Evolutionary conservation across 2,888 invertebrate species (phyloP), one percentile per base, ranked within the genome.

Genomic region (Orthosia cruda): DNA sequence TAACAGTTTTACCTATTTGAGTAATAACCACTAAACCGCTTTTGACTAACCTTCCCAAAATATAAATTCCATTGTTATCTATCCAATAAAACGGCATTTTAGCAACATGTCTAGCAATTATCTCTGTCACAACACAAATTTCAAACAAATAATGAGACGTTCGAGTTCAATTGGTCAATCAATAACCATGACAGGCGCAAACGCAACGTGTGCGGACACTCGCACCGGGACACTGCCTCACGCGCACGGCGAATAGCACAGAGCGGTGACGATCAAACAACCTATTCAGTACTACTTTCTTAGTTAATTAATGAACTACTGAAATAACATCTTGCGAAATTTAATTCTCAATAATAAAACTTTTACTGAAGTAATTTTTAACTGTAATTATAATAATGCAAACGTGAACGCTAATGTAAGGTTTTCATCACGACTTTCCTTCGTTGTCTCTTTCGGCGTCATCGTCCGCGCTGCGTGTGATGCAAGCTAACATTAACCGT

Each of bases 141-240:
- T 84, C 86, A 88, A 90, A 91, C 89, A 92, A 90, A 91, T 91
- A 89, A 79, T 73, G 83, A 90, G 87, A 83, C 83, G 80, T 80
- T 77, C 65, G 87, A 86, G 92, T 93, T 93, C 91, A 93, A 90
- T 89, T 87, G 90, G 89, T 91, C 91, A 90, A 91, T 91, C 90
- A 91, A 90, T 91, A 92, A 92, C 87, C 89, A 91, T 92, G 91
- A 91, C 91, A 87, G 77, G 72, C 80, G 80, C 68, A 85, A 85
- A 70, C 80, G 80, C 68, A 85, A 85, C 68, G 75, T 65, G 68
- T 76, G 71, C 65, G 66, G 74, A 74, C 52, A n/a, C n/a, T n/a
- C 89, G 87, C 88, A 85, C 88, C 89, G 87, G 88, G 90, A 88
- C 87, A 85, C 67, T 70, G 45, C 57, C 49, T 58, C 49, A 47